Conservation (phyloP, 2,113 vertebrate genomes). For the Columbina picui region DNA sequence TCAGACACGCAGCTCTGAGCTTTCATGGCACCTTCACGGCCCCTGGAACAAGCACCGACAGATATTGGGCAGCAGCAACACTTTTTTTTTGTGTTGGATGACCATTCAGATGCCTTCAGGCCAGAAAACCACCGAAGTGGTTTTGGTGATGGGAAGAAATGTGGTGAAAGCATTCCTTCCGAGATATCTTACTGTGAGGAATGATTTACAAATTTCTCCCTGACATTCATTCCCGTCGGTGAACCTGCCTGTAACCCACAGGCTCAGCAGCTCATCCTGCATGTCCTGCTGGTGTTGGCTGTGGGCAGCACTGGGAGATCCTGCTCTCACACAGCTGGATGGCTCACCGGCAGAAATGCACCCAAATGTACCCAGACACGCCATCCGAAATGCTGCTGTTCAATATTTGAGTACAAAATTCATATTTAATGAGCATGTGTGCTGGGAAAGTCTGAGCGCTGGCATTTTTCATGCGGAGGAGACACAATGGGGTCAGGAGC, state of each 20-base stretch:
- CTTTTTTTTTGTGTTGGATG: not conserved
- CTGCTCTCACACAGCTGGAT: not conserved
- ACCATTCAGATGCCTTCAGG: not conserved
- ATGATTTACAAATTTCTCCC: not conserved
- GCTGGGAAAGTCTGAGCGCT: not conserved
- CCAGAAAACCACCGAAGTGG: not conserved
- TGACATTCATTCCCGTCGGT: not conserved
- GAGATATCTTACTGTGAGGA: not conserved
- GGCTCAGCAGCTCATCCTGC: not conserved
- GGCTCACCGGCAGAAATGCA: not conserved
- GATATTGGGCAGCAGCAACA: accelerated
- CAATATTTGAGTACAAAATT: constrained; percentile 31
- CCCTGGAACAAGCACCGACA: not conserved
- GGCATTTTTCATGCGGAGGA: not conserved
- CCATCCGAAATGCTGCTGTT: not conserved
- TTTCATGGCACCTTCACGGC: accelerated
- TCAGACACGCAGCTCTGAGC: not conserved
- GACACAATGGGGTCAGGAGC: constrained; percentile 51
- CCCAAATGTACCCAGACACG: not conserved
- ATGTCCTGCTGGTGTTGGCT: not conserved
- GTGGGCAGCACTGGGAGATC: not conserved
- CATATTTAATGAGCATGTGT: constrained; percentile 21
- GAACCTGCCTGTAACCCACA: not conserved
- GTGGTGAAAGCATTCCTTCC: accelerated
- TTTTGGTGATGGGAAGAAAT: not conserved